phyloP scores from a whole-genome alignment of 2,797 vertebrate species.

The Muscicapa comitata region DNA sequence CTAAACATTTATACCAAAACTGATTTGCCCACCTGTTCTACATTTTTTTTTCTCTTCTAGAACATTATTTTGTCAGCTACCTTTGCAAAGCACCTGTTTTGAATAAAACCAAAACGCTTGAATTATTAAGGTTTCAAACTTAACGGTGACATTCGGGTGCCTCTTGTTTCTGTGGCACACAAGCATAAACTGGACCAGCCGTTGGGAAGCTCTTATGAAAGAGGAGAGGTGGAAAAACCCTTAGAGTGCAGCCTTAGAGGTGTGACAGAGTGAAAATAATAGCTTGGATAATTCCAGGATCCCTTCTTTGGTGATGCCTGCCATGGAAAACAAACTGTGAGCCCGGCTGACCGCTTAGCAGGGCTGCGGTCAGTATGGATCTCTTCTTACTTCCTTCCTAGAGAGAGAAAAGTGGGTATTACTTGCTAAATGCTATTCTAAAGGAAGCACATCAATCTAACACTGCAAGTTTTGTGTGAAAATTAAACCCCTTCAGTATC shows the following conservation, averaged over 20 bases:
- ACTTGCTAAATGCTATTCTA: neutral
- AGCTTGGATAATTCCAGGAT: neutral
- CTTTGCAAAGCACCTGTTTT: neutral
- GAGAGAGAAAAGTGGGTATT: neutral
- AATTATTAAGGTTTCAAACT: neutral
- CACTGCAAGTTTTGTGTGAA: neutral
- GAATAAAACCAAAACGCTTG: neutral
- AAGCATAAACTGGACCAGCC: neutral
- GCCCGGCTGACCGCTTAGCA: rapidly evolving
- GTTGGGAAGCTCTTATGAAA: neutral
- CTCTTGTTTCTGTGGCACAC: neutral
- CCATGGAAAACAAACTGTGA: neutral
- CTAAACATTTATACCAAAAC: neutral
- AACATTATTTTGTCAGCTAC: neutral
- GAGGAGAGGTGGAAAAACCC: neutral
- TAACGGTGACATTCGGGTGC: rapidly evolving
- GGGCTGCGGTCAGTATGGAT: rapidly evolving
- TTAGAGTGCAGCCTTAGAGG: neutral
- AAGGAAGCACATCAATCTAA: neutral
- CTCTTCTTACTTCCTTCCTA: neutral
- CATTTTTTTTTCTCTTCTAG: neutral
- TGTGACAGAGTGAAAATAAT: neutral
- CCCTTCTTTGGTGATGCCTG: neutral
- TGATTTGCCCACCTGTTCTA: neutral
- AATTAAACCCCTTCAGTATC: neutral